Percentiles rank a stretch among this genome's conserved stretches.
These are phyloP conservation scores for Microcaecilia unicolor DNA, from an alignment of 2,797 vertebrate species.

Conservation along the genomic window DNA sequence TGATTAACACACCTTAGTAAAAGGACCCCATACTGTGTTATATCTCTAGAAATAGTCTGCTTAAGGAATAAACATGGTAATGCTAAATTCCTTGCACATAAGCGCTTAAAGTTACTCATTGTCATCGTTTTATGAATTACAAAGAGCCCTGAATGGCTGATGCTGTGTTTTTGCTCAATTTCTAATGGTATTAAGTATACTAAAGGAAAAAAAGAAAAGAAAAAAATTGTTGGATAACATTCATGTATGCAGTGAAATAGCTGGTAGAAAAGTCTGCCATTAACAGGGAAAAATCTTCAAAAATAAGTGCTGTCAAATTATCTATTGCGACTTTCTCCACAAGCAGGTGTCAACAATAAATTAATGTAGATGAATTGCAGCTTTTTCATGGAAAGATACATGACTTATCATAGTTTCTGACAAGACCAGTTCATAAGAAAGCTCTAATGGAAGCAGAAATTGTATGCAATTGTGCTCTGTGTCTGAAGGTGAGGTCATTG, in stretches of 20 bases:
- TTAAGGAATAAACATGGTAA: too few species aligned
- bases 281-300: conserved; percentile 12
- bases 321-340: conserved; percentile 6
- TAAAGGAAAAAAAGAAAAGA: conserved; percentile 14
- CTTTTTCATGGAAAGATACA: conserved; percentile 8
- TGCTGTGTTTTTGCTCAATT: too few species aligned
- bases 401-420: conserved; percentile 22
- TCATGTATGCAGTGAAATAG: conserved; percentile 20
- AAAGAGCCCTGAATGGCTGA: too few species aligned
- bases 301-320: conserved; percentile 35
- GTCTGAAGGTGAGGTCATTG: conserved; percentile 27
- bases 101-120: too few species aligned
- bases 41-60: too few species aligned
- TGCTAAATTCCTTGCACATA: too few species aligned
- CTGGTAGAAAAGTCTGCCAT: conserved; percentile 5
- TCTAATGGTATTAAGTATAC: conserved; percentile 11
- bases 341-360: conserved; percentile 18
- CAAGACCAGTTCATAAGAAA: conserved; percentile 20
- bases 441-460: conserved; percentile 34
- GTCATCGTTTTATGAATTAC: too few species aligned
- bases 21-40: too few species aligned
- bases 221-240: conserved; percentile 5
- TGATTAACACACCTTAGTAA: too few species aligned
- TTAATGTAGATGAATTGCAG: conserved; percentile 29
- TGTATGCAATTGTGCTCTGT: conserved; percentile 23